These are phyloP conservation scores for Cardiocondyla obscurior DNA, from an alignment of 1,140 invertebrate species.

Conservation along the genomic window DNA sequence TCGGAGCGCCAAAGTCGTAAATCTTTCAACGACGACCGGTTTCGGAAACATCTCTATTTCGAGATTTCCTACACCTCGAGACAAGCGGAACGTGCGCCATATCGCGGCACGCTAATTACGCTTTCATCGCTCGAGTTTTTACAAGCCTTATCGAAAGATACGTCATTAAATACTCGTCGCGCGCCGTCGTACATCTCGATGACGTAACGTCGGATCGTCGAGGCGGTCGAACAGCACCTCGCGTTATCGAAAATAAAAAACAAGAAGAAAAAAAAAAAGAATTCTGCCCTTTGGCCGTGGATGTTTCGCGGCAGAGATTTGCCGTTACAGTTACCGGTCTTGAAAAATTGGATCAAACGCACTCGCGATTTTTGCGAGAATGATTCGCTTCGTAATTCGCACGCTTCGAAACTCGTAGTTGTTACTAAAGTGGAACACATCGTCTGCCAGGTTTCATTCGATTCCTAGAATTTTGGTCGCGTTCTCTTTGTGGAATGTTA, in stretches of 20 bases:
- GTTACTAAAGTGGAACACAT: no score
- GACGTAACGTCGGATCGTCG: background rate
- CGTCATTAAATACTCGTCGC: background rate
- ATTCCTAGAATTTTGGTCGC: no score
- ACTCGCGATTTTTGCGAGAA: no score
- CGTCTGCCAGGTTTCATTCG: no score
- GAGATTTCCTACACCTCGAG: background rate
- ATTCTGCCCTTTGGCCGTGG: no score
- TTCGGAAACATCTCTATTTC: slow-evolving; percentile 11
- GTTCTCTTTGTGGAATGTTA: no score
- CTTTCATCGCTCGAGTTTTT: background rate
- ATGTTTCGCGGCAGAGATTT: no score
- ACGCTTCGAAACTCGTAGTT: no score
- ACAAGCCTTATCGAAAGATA: background rate
- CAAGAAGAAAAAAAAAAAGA: background rate
- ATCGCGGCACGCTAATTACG: background rate
- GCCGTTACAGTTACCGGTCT: no score
- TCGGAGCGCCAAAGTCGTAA: background rate
- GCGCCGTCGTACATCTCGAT: background rate
- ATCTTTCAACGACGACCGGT: slow-evolving; percentile 34
- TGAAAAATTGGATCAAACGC: no score
- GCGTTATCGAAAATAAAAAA: background rate
- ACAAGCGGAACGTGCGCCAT: background rate
- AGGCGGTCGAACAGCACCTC: background rate
- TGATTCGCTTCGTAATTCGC: no score